Evolutionary conservation across 1,140 invertebrate species (phyloP).

Genomic region (Aphis gossypii): DNA sequence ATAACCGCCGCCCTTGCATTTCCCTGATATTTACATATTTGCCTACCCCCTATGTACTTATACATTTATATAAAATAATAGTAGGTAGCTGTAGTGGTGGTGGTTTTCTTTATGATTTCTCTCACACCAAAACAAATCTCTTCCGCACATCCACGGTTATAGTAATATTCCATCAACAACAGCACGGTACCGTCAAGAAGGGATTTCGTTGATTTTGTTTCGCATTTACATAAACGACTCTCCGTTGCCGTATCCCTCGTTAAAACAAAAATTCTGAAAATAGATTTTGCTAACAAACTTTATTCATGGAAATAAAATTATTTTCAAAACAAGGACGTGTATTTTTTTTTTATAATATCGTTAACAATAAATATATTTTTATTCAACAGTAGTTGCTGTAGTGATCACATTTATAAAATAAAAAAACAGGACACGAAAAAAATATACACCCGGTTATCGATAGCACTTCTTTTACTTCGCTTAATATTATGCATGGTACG

Average conservation of each 20-base stretch:
- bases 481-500: too few relatives aligned
- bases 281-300: not conserved
- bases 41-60: not conserved
- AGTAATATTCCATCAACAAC: conserved; percentile 35
- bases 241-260: not conserved
- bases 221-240: conserved; percentile 53
- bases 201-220: conserved; percentile 47
- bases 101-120: conserved; percentile 53
- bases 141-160: not conserved
- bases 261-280: conserved; percentile 35
- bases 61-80: conserved; percentile 20
- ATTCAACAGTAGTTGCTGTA: not conserved
- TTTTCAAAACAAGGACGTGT: not conserved
- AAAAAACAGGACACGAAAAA: not conserved
- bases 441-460: not conserved
- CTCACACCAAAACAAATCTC: conserved; percentile 49
- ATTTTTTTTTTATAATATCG: not conserved
- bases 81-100: not conserved
- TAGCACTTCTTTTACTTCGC: not conserved
- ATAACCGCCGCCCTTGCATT: conserved; percentile 15
- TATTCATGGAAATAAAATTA: not conserved
- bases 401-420: not conserved
- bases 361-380: not conserved
- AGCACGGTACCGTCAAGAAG: not conserved
- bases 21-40: conserved; percentile 38